Base-by-base conservation (phyloP, 2,888 invertebrate species). In the Leucania comma region DNA sequence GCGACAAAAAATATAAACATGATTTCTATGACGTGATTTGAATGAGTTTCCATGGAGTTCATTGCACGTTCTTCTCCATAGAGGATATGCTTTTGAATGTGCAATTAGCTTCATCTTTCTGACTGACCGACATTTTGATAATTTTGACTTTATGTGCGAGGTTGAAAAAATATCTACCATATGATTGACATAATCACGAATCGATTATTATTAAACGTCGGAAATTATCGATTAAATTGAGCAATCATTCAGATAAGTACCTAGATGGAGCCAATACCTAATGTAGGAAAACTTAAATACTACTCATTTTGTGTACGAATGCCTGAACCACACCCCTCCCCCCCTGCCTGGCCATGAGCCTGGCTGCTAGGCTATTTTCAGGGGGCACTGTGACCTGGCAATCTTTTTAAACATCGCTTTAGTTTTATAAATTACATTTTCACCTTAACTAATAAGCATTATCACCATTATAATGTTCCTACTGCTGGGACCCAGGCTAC, bases 161-260 rank as follows among this genome's bases (percentile, higher is more conserved):
- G 5, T 42, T 17, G 42, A 42, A 57, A 53, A 54, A 69, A 42
- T 6, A 71, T 59, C 22, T 53, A 54, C 42, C 4, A 0, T 38
- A 38, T 38, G 48, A 60, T 26, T 72, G 60, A 64, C n/a, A 72
- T 14, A 50, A 73, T 38, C 48, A 59, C 50, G 53, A 59, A 63
- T 72, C 12, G n/a, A n/a, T n/a, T 42, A 42, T 78, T 78, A 42
- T 73, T 29, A 42, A 58, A 26, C 29, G n/a, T 63, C 79, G 20
- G 48, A 42, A 79, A 22, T 38, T 59, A 54, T 54, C 35, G 22
- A 42, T 59, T n/a, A 24, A 48, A 54, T 72, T 75, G n/a, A 78
- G 32, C 53, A 63, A 32, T 50, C 3, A 42, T 20, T 73, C 22
- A 70, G 24, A 35, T 73, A 42, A n/a, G 9, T 51, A 51, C 50